Evolutionary conservation across 2,113 vertebrate genomes (phyloP), one percentile per base, ranked within the genome.

Genomic region (Setophaga kirtlandii): DNA sequence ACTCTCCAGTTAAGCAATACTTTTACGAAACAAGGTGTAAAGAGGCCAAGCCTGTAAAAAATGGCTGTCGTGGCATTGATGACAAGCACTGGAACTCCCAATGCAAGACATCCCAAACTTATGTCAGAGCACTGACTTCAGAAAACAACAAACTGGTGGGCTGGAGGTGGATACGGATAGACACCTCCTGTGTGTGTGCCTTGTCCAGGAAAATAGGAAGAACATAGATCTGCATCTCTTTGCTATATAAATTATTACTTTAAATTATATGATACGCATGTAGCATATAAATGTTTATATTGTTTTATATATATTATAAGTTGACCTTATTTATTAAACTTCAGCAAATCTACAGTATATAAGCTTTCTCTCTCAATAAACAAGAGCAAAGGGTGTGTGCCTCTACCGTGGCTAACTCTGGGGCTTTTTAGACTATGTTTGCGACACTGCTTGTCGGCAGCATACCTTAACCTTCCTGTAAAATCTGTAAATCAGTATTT

Each of bases 231-330:
- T 93, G 80, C 92, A 41, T 95, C 95, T 96, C 97, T 97, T 97
- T 87, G 94, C 98, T 97, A 98, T 99, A 99, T 99, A 99, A 99
- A 98, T 99, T 99, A 99, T 99, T 99, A 99, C 97, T 99, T 99
- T 99, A 99, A 99, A 98, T 99, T 99, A 99, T 99, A 99, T 98
- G 97, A 99, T 99, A 99, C 99, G 99, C 99, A 99, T 99, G 99
- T 99, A 99, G 99, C 98, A 98, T 98, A 98, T 99, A 99, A 99
- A 99, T 99, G 99, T 99, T 98, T 99, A 98, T 99, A 99, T 98
- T 98, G 98, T 98, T 98, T 98, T 98, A 98, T 98, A 98, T 98
- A 98, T 98, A 98, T 98, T 98, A 98, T 99, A 98, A 98, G 98
- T 99, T 99, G 98, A 98, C 96, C 96, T 99, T 99, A 99, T 99